Evolutionary conservation across 2,888 invertebrate genomes (phyloP).

Genomic region (Tuta absoluta): DNA sequence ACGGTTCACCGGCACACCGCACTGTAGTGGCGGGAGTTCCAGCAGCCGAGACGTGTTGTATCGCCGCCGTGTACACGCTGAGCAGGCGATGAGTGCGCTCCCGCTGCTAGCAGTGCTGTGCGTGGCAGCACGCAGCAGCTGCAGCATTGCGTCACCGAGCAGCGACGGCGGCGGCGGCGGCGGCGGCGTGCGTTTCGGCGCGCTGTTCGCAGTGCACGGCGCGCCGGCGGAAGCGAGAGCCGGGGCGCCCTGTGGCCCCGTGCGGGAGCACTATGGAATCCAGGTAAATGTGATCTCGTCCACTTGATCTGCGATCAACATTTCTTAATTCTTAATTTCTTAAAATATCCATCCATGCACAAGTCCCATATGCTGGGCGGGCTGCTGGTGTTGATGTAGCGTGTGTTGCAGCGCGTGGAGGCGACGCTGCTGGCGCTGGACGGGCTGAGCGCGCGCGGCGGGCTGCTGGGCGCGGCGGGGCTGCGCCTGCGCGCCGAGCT

Average conservation of each 20-base stretch:
- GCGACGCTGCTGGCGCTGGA: conserved; percentile 83
- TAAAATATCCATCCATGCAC: too few relatives aligned
- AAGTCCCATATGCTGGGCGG: too few relatives aligned
- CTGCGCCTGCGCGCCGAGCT: conserved; percentile 84
- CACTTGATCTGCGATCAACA: too few relatives aligned
- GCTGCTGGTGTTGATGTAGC: not conserved
- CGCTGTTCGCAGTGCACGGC: conserved; percentile 81
- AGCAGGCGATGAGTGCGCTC: not conserved
- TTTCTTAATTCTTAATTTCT: too few relatives aligned
- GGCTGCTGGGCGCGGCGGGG: conserved; percentile 73
- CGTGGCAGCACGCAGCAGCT: not conserved
- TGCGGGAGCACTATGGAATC: conserved; percentile 88
- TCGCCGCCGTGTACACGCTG: too few relatives aligned
- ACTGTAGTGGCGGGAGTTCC: not conserved
- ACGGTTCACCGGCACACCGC: not conserved
- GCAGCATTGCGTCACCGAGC: conserved; percentile 34
- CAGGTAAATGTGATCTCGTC: conserved; percentile 12
- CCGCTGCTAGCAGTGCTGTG: not conserved
- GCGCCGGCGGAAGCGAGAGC: conserved; percentile 56
- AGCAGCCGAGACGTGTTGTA: not conserved
- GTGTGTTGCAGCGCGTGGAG: conserved; percentile 82
- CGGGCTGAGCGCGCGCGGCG: conserved; percentile 81
- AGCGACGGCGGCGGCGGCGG: conserved; percentile 47
- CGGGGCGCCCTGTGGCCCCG: conserved; percentile 53
- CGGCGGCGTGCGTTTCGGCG: conserved; percentile 81